Conservation (phyloP, 1,140 invertebrate species). For the Platorchestia sp. region DNA sequence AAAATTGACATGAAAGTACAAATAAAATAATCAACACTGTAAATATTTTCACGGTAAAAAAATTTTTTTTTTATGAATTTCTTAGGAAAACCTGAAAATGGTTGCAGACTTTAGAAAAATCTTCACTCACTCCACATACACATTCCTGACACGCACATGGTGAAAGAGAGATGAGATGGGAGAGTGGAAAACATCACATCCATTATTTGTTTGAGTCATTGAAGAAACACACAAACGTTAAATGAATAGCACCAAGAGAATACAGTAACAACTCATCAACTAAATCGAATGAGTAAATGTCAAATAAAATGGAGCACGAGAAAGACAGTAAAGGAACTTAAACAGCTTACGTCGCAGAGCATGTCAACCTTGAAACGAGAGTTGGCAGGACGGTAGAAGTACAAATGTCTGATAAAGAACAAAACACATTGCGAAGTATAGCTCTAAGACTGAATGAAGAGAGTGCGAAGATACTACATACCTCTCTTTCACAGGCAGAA, state of each 20-base stretch:
- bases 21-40: too few relatives aligned
- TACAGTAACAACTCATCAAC: neutral
- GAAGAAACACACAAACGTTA: neutral
- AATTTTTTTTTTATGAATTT: too few relatives aligned
- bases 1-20: too few relatives aligned
- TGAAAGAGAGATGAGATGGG: too few relatives aligned
- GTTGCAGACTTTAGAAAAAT: too few relatives aligned
- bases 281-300: too few relatives aligned
- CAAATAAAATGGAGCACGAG: too few relatives aligned
- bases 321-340: neutral
- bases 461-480: neutral
- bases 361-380: neutral
- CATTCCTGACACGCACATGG: too few relatives aligned
- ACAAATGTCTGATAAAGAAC: neutral
- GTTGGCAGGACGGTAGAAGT: neutral
- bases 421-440: neutral
- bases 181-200: neutral
- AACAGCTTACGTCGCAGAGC: neutral
- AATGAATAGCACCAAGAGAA: neutral
- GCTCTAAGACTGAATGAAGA: neutral
- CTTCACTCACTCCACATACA: too few relatives aligned
- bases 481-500: neutral
- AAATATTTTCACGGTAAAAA: too few relatives aligned
- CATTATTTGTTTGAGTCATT: neutral
- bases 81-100: too few relatives aligned